Evolutionary conservation across 2,888 invertebrate genomes (phyloP), one percentile per base, ranked within the genome.

Genomic region (Nephrotoma appendiculata): DNA sequence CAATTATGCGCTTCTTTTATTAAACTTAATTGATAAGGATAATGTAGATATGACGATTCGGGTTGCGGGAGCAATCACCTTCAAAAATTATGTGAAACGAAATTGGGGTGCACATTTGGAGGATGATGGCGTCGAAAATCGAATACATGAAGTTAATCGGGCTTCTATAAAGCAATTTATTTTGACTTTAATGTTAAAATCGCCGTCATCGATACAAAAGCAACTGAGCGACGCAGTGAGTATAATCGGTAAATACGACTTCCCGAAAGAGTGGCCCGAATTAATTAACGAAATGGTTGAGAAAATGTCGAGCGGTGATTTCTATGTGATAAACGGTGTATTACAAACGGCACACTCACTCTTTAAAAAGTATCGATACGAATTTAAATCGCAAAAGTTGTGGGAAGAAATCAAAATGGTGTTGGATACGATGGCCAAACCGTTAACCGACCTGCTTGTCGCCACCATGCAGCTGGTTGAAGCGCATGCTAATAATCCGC

Each of bases 321-420:
- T 99, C 91, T 95, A 98, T 90, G 93, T 98, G 0, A 98, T 99
- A 88, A 98, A 99, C 90, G 99, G 99, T 0, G 95, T 99, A 0
- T 93, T 99, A 9, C 95, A 97, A 88, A 99, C 99, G 0, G 98
- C 98, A 0, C 98, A 99, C 92, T 99, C 99, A 0, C 93, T 99
- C 1, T 99, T 99, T 92, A 98, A 98, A 91, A 94, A 97, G 88
- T 99, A 99, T 92, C 94, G 99, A 86, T 97, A 95, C 90, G 99
- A 99, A 92, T 98, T 98, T 91, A 98, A 98, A 91, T 98, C 98
- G 0, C 96, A 99, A 90, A 94, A 94, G 87, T 93, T 99, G 3
- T 99, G 99, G 99, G 95, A 94, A 86, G 99, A 99, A 92, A 99
- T 99, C 88, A 98, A 98, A 91, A 96, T 97, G 92, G 99, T 99